phyloP scores from a whole-genome alignment of 2,888 invertebrate species.

The Eulithis prunata region DNA sequence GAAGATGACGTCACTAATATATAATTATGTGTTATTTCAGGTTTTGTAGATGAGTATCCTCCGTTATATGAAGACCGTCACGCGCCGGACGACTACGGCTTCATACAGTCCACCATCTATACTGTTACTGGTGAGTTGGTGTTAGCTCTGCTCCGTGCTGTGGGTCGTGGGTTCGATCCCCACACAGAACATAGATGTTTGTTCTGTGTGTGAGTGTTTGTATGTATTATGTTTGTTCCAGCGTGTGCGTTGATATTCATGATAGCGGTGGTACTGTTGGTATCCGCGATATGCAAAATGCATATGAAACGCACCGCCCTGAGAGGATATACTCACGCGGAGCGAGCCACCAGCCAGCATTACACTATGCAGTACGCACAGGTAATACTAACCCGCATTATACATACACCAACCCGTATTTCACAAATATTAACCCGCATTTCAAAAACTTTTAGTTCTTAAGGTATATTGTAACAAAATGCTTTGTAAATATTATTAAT shows the following conservation, averaged over 20 bases:
- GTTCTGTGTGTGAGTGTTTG: too few species aligned
- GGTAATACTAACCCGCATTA: constrained; percentile 33
- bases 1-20: too few species aligned
- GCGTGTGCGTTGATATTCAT: constrained; percentile 80
- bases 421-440: background rate
- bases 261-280: constrained; percentile 77
- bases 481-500: too few species aligned
- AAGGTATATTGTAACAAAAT: too few species aligned
- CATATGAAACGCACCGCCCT: constrained; percentile 77
- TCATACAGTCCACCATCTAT: constrained; percentile 80
- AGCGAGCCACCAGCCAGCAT: constrained; percentile 53
- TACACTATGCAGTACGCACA: constrained; percentile 58
- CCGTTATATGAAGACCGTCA: constrained; percentile 68
- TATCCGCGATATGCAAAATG: constrained; percentile 80
- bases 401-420: background rate
- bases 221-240: constrained; percentile 44
- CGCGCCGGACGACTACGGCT: constrained; percentile 74
- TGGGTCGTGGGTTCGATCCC: too few species aligned
- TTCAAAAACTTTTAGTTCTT: too few species aligned
- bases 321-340: constrained; percentile 64
- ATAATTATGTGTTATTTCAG: too few species aligned
- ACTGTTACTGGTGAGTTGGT: constrained; percentile 70
- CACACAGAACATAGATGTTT: too few species aligned
- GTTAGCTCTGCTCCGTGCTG: too few species aligned
- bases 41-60: constrained; percentile 63